These are phyloP conservation scores for Sapajus apella DNA, from an alignment of 2,113 vertebrate genomes.

Conservation along the genomic window DNA sequence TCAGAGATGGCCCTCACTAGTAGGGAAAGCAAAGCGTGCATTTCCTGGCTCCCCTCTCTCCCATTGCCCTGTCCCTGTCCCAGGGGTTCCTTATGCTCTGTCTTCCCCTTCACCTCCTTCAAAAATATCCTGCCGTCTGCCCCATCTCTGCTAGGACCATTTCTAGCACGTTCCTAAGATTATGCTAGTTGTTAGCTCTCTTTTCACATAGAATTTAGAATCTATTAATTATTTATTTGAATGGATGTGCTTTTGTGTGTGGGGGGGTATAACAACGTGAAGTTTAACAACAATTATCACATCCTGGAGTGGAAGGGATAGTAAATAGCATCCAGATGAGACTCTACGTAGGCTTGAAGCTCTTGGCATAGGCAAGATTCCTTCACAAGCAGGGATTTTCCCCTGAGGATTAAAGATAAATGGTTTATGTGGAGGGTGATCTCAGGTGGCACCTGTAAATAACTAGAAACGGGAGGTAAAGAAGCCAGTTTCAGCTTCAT, in stretches of 20 bases:
- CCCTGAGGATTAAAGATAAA: background rate
- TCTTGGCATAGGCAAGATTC: background rate
- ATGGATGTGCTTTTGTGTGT: background rate
- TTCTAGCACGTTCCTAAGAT: background rate
- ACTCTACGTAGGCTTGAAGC: background rate
- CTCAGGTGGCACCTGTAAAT: background rate
- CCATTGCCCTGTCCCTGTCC: background rate
- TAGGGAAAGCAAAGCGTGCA: background rate
- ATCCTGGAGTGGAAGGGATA: background rate
- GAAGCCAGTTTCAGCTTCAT: background rate
- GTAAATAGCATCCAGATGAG: background rate
- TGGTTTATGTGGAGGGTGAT: background rate
- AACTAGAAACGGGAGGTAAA: background rate
- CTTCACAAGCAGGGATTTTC: background rate
- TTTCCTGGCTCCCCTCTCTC: background rate
- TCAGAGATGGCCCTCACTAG: background rate
- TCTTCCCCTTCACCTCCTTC: background rate
- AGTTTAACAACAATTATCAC: background rate
- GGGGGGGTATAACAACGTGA: background rate
- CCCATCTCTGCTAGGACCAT: background rate
- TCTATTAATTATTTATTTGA: background rate
- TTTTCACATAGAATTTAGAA: background rate
- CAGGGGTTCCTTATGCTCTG: background rate
- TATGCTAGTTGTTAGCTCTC: background rate
- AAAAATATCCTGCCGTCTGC: background rate